These are phyloP conservation scores for Drosophila athabasca DNA, from an alignment of 1,140 invertebrate genomes.

Conservation along the genomic window DNA sequence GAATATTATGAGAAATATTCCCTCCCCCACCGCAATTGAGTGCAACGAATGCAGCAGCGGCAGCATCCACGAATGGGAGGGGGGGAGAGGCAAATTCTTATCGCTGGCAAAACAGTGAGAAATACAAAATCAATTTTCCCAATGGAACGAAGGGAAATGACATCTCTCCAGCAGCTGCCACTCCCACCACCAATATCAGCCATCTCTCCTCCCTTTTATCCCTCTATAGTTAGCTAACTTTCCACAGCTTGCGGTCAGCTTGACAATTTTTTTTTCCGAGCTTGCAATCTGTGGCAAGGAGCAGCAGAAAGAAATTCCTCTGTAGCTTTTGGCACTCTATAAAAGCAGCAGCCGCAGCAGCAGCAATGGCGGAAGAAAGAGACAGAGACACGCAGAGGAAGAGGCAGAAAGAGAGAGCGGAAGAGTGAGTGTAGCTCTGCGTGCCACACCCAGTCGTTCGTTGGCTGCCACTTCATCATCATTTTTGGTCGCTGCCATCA, in stretches of 20 bases:
- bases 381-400: background rate
- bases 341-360: conserved; percentile 33
- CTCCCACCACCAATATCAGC: no score
- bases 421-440: conserved; percentile 17
- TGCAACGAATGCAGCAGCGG: conserved; percentile 21
- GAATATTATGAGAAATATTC: conserved; percentile 51
- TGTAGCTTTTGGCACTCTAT: conserved; percentile 63
- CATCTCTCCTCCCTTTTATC: background rate
- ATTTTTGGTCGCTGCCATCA: conserved; percentile 65
- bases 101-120: conserved; percentile 50
- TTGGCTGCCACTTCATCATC: conserved; percentile 70
- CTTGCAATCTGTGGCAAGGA: conserved; percentile 36
- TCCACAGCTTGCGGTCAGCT: conserved; percentile 71
- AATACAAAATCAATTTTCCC: conserved; percentile 69
- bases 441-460: conserved; percentile 50
- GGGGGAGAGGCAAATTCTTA: conserved; percentile 61
- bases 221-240: conserved; percentile 35
- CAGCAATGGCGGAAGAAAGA: conserved; percentile 23
- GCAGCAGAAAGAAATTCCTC: conserved; percentile 56
- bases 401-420: background rate
- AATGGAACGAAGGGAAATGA: conserved; percentile 32
- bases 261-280: conserved; percentile 47
- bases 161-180: conserved; percentile 1
- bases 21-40: conserved; percentile 43
- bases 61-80: background rate